These are phyloP conservation scores for Dryoscopus gambensis DNA, from an alignment of 2,113 vertebrate genomes.

Conservation along the genomic window DNA sequence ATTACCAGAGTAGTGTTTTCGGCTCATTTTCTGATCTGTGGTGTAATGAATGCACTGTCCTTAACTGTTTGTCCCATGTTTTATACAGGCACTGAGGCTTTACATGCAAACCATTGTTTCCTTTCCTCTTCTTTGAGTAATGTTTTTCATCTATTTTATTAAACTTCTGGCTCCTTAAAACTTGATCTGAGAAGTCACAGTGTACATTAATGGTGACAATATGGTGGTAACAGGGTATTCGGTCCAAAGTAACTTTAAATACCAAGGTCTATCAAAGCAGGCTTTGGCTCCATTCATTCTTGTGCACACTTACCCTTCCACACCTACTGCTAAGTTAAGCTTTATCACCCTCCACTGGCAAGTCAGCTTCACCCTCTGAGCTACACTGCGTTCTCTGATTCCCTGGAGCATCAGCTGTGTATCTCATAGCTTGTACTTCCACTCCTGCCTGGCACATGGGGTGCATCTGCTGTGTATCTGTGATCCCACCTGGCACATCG, in stretches of 20 bases:
- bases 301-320: background rate
- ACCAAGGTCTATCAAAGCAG: background rate
- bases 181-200: background rate
- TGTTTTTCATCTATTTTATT: background rate
- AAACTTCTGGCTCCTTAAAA: background rate
- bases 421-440: background rate
- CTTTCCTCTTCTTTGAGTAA: background rate
- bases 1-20: background rate
- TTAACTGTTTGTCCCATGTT: background rate
- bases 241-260: background rate
- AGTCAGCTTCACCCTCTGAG: background rate
- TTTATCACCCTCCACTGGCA: background rate
- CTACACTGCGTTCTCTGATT: background rate
- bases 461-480: background rate
- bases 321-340: background rate
- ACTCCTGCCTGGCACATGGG: background rate
- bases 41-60: background rate
- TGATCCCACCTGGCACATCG: rapidly evolving
- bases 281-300: background rate
- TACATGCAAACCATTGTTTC: background rate
- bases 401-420: background rate
- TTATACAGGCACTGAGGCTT: rapidly evolving
- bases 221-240: background rate
- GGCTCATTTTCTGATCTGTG: background rate
- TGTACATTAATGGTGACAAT: background rate